Evolutionary conservation across 1,140 invertebrate genomes (phyloP).

Genomic region (Hyposmocoma kahamanoa): DNA sequence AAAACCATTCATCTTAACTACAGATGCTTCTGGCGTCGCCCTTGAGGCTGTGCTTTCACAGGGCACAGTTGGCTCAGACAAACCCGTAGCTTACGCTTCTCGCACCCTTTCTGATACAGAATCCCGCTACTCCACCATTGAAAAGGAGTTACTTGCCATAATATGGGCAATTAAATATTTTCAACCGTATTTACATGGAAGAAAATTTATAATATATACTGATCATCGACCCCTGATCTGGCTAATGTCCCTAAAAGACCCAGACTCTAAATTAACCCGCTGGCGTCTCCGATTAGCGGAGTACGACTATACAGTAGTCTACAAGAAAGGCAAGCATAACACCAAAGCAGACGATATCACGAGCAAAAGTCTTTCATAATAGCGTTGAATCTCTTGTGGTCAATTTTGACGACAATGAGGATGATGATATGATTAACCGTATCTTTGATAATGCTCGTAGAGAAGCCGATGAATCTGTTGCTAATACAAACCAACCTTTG

Average conservation of each 20-base stretch:
- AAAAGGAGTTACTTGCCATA: constrained; percentile 18
- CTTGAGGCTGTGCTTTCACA: constrained; percentile 32
- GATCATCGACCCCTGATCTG: too few relatives aligned
- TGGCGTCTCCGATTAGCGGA: too few relatives aligned
- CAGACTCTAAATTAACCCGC: constrained; percentile 27
- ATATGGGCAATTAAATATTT: too few relatives aligned
- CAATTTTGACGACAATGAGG: too few relatives aligned
- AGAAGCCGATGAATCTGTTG: too few relatives aligned
- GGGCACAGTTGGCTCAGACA: constrained; percentile 10
- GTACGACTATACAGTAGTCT: too few relatives aligned
- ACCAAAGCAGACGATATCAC: constrained; percentile 13
- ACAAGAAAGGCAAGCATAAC: constrained; percentile 8
- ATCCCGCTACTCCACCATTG: constrained; percentile 6
- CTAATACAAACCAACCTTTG: too few relatives aligned
- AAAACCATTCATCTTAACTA: constrained; percentile 33
- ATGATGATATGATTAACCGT: too few relatives aligned
- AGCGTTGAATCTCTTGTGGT: background rate
- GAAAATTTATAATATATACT: too few relatives aligned
- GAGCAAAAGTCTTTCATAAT: constrained; percentile 8
- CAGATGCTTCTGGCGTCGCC: constrained; percentile 27
- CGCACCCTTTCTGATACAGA: constrained; percentile 11
- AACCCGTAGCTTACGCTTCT: constrained; percentile 16
- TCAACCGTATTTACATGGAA: too few relatives aligned
- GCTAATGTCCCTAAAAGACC: constrained; percentile 50
- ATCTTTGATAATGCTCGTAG: too few relatives aligned